Evolutionary conservation across 1,140 invertebrate genomes (phyloP).

Genomic region (Pogonomyrmex californicus): DNA sequence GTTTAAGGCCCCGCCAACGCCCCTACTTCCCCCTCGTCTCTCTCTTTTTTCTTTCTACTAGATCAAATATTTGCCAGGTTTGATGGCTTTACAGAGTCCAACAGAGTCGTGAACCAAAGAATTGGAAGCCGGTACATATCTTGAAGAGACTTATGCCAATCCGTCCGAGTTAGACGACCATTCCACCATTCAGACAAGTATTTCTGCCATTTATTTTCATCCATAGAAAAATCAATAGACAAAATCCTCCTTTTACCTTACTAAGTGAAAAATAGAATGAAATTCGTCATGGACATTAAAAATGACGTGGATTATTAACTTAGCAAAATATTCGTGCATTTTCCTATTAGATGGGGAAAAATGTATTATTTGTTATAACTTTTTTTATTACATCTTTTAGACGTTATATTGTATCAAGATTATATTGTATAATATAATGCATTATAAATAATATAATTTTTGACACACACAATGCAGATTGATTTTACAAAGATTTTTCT

Average conservation of each 20-base stretch:
- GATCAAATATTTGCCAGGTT: conserved; percentile 80
- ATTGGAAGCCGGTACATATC: conserved; percentile 63
- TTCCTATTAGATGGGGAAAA: not conserved
- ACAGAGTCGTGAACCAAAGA: conserved; percentile 66
- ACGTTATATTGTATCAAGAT: too few species aligned
- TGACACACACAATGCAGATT: not conserved
- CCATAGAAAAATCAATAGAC: not conserved
- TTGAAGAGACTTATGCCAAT: conserved; percentile 46
- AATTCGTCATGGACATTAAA: not conserved
- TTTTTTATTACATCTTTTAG: not conserved
- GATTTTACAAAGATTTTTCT: not conserved
- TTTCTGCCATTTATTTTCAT: conserved; percentile 3
- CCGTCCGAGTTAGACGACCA: conserved; percentile 20
- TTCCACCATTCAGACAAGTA: too few species aligned
- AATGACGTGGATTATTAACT: not conserved
- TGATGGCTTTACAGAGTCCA: conserved; percentile 74
- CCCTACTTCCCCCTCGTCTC: conserved; percentile 27
- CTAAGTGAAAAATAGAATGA: not conserved
- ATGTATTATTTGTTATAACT: not conserved
- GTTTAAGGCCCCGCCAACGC: conserved; percentile 73
- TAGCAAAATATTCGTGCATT: not conserved
- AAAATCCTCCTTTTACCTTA: not conserved
- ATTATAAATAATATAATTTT: too few species aligned
- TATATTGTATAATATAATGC: too few species aligned
- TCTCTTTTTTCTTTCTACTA: conserved; percentile 35